Conservation (phyloP, 1,140 invertebrate genomes). For the Drosophila paulistorum region DNA sequence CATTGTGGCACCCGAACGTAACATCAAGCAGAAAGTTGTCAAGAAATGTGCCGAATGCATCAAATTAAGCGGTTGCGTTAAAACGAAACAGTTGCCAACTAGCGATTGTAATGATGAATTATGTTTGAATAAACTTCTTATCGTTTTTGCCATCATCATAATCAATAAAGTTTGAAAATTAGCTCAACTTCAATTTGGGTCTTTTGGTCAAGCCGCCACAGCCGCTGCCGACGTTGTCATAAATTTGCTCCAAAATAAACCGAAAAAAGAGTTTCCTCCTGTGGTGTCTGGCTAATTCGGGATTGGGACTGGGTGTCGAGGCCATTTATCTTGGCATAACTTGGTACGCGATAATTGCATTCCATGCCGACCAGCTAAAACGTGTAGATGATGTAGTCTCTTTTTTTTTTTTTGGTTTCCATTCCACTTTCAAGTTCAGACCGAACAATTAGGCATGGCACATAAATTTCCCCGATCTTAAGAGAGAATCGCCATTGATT, state of each 20-base stretch:
- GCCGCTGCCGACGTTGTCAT: constrained; percentile 15
- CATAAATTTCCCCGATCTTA: constrained; percentile 71
- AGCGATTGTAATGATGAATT: background rate
- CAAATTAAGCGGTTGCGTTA: background rate
- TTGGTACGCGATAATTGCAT: constrained; percentile 79
- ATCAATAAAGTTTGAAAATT: constrained; percentile 9
- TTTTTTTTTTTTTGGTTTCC: background rate
- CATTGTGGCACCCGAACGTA: background rate
- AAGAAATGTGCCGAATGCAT: background rate
- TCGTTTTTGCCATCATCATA: constrained; percentile 5
- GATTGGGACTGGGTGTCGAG: constrained; percentile 17
- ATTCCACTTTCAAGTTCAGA: constrained; percentile 62
- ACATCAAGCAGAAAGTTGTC: background rate
- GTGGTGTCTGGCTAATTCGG: constrained; percentile 26
- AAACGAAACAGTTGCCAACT: background rate
- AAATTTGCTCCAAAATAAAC: constrained; percentile 64
- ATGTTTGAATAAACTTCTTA: constrained; percentile 18
- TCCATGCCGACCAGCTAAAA: constrained; percentile 31
- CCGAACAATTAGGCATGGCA: constrained; percentile 77
- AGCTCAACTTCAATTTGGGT: constrained; percentile 23
- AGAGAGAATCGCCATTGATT: constrained; percentile 66
- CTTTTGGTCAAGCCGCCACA: constrained; percentile 60
- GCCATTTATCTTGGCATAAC: constrained; percentile 78
- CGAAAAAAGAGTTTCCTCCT: constrained; percentile 59
- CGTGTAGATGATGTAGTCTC: constrained; percentile 22